Evolutionary conservation across 2,888 invertebrate species (phyloP).

Genomic region (Aethes cnicana): DNA sequence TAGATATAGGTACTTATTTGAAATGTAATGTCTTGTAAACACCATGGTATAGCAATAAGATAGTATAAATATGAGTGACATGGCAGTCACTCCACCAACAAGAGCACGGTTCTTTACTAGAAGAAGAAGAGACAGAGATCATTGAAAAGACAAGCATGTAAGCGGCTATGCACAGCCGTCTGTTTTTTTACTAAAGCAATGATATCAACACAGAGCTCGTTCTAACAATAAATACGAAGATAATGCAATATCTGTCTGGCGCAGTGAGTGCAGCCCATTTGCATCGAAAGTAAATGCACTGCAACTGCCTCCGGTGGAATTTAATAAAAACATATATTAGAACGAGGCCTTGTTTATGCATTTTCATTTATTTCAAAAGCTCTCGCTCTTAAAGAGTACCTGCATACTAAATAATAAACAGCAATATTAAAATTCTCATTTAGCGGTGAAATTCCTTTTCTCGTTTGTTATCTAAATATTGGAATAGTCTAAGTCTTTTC

Average conservation of each 20-base stretch:
- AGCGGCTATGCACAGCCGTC: no score
- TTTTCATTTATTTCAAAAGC: constrained; percentile 39
- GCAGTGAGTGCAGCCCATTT: constrained; percentile 67
- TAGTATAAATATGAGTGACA: no score
- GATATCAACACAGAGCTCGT: constrained; percentile 54
- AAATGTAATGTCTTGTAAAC: no score
- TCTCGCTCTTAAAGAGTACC: constrained; percentile 2
- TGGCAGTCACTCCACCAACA: no score
- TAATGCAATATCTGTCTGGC: constrained; percentile 71
- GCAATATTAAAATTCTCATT: neutral
- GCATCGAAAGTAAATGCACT: constrained; percentile 69
- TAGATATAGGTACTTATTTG: no score
- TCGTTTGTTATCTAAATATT: neutral
- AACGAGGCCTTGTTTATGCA: constrained; percentile 56
- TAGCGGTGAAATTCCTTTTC: no score
- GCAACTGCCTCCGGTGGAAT: constrained; percentile 73
- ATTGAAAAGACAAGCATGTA: no score
- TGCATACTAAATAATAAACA: neutral
- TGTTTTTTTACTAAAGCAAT: neutral
- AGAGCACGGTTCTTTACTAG: no score
- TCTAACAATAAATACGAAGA: constrained; percentile 67
- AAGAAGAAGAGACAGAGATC: no score
- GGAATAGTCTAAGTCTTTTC: no score
- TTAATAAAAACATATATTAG: constrained; percentile 78
- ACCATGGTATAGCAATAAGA: no score